Percentiles rank a stretch among this genome's conserved stretches.
Evolutionary conservation across 2,888 invertebrate species (phyloP).

Genomic region (Chrysodeixis includens): DNA sequence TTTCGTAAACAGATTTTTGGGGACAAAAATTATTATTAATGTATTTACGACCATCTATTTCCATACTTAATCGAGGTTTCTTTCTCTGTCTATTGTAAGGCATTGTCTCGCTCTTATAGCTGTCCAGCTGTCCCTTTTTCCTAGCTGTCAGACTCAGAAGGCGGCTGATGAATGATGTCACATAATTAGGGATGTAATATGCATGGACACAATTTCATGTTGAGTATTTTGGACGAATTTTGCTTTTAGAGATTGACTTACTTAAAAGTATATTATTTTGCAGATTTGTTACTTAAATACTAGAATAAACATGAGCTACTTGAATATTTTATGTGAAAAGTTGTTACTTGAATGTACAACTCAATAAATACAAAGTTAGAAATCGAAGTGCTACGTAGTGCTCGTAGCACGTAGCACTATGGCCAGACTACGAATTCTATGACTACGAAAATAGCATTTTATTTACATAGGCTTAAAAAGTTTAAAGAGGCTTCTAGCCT

Average conservation of each 20-base stretch:
- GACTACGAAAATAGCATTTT: not conserved
- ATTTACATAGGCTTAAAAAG: not conserved
- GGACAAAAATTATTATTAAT: not conserved
- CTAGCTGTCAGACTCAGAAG: not conserved
- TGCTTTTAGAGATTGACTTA: not conserved
- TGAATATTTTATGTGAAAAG: not conserved
- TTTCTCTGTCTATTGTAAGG: not conserved
- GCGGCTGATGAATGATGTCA: slow-evolving; percentile 4
- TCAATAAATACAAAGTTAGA: not conserved
- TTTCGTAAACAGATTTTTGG: slow-evolving; percentile 17
- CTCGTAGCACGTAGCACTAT: slow-evolving; percentile 2
- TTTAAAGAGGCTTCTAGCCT: not conserved
- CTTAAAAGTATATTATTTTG: not conserved
- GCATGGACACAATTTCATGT: slow-evolving; percentile 4
- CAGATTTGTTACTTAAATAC: not conserved
- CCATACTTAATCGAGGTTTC: not conserved
- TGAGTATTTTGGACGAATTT: not conserved
- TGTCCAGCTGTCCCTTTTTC: slow-evolving; percentile 1
- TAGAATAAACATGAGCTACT: not conserved
- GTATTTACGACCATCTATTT: not conserved
- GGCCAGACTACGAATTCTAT: not conserved
- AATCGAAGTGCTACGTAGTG: not conserved
- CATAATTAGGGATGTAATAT: slow-evolving; percentile 4
- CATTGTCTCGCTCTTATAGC: not conserved
- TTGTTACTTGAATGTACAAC: not conserved